Evolutionary conservation across 2,888 invertebrate species (phyloP).

Genomic region (Gortyna flavago): DNA sequence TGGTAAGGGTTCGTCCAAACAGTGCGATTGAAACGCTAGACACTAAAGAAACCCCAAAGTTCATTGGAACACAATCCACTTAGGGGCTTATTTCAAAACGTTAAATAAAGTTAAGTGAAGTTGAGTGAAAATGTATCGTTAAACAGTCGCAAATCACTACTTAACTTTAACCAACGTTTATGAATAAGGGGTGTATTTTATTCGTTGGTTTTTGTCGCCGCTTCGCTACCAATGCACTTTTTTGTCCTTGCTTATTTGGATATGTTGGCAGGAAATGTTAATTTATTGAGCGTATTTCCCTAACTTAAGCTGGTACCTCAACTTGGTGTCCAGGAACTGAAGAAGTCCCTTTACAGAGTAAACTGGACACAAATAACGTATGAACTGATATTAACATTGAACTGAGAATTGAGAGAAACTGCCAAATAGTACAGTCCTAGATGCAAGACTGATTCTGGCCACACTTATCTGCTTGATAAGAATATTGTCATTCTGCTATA

Average conservation of each 20-base stretch:
- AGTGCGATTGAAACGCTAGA: background rate
- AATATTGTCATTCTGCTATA: background rate
- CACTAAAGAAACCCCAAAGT: background rate
- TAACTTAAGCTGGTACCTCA: background rate
- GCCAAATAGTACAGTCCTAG: background rate
- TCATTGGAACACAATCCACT: background rate
- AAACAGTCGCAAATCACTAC: too few species aligned
- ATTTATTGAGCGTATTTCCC: background rate
- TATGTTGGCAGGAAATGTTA: background rate
- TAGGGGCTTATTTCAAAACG: too few species aligned
- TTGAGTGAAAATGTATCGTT: too few species aligned
- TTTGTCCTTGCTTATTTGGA: background rate
- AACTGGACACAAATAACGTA: background rate
- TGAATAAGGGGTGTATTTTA: too few species aligned
- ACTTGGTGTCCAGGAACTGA: background rate
- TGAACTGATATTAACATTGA: background rate
- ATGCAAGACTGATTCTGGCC: background rate
- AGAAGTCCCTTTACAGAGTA: background rate
- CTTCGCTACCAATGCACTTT: background rate
- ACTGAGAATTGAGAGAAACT: background rate
- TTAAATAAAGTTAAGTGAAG: too few species aligned
- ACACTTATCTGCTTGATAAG: background rate
- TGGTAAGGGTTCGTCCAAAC: constrained; percentile 7
- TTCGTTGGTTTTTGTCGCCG: background rate
- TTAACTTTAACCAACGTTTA: too few species aligned